Conservation (phyloP, 1,140 invertebrate genomes). For the Nebria ingens region DNA sequence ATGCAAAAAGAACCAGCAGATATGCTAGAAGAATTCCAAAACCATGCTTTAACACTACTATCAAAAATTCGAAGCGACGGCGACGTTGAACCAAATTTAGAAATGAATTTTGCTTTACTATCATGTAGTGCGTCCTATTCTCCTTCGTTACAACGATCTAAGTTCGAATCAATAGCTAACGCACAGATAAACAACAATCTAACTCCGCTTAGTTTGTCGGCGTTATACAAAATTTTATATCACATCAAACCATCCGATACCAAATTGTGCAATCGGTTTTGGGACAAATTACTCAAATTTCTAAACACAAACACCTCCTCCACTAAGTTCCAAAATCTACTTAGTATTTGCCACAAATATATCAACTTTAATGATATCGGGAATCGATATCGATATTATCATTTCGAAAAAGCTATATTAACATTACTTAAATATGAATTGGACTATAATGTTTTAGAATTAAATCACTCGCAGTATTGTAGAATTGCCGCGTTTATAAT, state of each 20-base stretch:
- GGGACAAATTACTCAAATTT: constrained; percentile 28
- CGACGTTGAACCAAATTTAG: constrained; percentile 12
- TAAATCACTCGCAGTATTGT: constrained; percentile 33
- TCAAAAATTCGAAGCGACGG: constrained; percentile 13
- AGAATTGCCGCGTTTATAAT: constrained; percentile 36
- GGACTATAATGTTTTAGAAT: constrained; percentile 25
- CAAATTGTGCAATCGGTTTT: constrained; percentile 33
- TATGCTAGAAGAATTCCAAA: constrained; percentile 19
- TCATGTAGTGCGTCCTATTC: constrained; percentile 24
- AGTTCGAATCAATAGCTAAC: constrained; percentile 26
- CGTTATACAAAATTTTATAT: constrained; percentile 33
- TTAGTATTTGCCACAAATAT: constrained; percentile 37
- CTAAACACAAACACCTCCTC: constrained; percentile 21
- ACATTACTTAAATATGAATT: constrained; percentile 32
- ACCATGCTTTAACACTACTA: constrained; percentile 20
- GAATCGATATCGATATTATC: constrained; percentile 34
- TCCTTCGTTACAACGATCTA: constrained; percentile 28
- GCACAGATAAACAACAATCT: constrained; percentile 25
- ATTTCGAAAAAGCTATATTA: constrained; percentile 36
- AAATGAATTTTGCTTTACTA: constrained; percentile 19
- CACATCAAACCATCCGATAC: constrained; percentile 35
- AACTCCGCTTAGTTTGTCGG: constrained; percentile 19
- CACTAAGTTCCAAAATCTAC: constrained; percentile 23
- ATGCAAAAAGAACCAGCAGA: constrained; percentile 29
- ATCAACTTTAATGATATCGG: constrained; percentile 41